phyloP scores from a whole-genome alignment of 2,888 invertebrate species.

The Platycheirus rosarum region DNA sequence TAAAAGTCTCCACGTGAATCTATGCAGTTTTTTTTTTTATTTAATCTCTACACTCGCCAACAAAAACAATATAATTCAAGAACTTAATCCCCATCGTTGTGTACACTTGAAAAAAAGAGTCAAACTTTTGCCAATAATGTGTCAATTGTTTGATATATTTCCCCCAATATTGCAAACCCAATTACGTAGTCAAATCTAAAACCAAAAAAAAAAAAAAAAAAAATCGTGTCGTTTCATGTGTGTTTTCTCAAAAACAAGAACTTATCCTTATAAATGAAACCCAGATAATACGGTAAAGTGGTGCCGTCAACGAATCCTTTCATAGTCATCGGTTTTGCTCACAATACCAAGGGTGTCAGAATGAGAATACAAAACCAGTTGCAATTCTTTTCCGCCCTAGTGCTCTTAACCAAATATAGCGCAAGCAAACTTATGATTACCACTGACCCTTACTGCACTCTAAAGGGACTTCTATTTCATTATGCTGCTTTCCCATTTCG shows the following conservation, averaged over 20 bases:
- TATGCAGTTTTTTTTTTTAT: too few relatives aligned
- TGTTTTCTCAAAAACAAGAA: constrained; percentile 51
- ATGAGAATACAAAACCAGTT: constrained; percentile 66
- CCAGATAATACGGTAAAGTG: constrained; percentile 64
- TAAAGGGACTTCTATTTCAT: constrained; percentile 34
- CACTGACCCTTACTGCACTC: constrained; percentile 61
- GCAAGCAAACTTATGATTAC: constrained; percentile 54
- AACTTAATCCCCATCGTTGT: constrained; percentile 13
- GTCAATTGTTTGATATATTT: constrained; percentile 53
- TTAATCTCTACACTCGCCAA: too few relatives aligned
- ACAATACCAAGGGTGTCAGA: constrained; percentile 64
- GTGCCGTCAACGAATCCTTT: constrained; percentile 72
- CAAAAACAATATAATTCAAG: constrained; percentile 1
- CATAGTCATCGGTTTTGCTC: constrained; percentile 61
- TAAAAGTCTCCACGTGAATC: too few relatives aligned
- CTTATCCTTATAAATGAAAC: constrained; percentile 64
- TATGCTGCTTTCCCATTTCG: constrained; percentile 26
- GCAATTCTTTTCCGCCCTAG: constrained; percentile 40
- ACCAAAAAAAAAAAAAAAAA: constrained; percentile 15
- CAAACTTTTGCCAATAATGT: constrained; percentile 56
- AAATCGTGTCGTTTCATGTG: constrained; percentile 35
- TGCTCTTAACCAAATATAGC: constrained; percentile 58
- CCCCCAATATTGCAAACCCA: constrained; percentile 31
- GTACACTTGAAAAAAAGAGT: constrained; percentile 52
- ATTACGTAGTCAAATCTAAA: too few relatives aligned